Percentiles rank a stretch among this genome's conserved stretches.
phyloP scores from a whole-genome alignment of 2,888 invertebrate species.

The Harpalus rufipes region DNA sequence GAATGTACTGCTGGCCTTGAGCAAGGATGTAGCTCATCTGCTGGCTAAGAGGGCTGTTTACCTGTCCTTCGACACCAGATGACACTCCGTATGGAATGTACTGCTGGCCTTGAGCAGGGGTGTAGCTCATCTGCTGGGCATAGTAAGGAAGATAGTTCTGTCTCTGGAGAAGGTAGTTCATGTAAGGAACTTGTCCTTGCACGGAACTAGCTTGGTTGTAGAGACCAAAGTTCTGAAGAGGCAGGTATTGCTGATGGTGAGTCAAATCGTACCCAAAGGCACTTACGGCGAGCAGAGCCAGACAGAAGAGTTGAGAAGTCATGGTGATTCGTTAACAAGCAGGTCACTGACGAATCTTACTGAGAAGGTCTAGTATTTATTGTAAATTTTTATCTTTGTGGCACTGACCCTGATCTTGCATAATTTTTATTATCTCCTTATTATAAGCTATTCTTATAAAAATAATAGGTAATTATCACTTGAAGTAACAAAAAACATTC shows the following conservation, averaged over 20 bases:
- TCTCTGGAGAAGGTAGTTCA: not conserved
- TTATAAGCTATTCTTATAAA: not conserved
- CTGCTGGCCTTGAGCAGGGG: no score
- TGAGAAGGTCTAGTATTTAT: not conserved
- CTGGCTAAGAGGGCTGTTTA: no score
- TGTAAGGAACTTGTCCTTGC: not conserved
- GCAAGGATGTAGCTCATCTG: not conserved
- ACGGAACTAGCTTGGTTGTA: not conserved
- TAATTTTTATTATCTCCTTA: not conserved
- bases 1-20: not conserved
- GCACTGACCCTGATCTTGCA: not conserved
- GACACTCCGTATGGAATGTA: no score
- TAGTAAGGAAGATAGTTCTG: not conserved
- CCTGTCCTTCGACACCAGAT: no score
- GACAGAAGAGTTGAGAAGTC: not conserved
- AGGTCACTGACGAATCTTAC: not conserved
- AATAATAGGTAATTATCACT: not conserved
- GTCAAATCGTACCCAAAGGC: not conserved
- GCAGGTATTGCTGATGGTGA: slow-evolving; percentile 8
- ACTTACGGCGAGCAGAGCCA: slow-evolving; percentile 1
- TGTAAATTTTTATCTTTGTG: not conserved
- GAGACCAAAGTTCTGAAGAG: not conserved
- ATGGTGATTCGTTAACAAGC: not conserved
- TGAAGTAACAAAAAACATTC: not conserved
- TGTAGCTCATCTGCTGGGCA: no score